phyloP scores from a whole-genome alignment of 2,888 invertebrate species.

The Charanyca ferruginea region DNA sequence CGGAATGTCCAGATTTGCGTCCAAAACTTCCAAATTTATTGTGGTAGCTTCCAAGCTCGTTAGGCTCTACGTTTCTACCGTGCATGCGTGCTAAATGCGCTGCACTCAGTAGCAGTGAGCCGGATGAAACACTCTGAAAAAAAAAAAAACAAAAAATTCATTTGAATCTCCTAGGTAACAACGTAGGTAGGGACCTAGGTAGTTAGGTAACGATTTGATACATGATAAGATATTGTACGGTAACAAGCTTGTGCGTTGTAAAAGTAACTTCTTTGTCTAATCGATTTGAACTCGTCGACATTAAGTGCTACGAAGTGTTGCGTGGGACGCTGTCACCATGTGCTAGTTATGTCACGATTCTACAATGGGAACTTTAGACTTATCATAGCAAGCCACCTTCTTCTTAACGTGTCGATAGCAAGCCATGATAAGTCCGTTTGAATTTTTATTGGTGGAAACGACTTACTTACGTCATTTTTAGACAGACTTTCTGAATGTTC shows the following conservation, averaged over 20 bases:
- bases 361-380: slow-evolving; percentile 38
- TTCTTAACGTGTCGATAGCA: too few species aligned
- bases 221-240: slow-evolving; percentile 17
- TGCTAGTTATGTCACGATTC: slow-evolving; percentile 55
- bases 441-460: slow-evolving; percentile 1
- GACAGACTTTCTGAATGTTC: not conserved
- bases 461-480: slow-evolving; percentile 1
- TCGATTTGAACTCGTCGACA: slow-evolving; percentile 53
- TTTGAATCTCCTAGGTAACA: not conserved
- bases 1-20: slow-evolving; percentile 76
- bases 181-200: not conserved
- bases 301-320: slow-evolving; percentile 41
- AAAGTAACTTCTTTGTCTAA: slow-evolving; percentile 54
- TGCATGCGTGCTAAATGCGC: slow-evolving; percentile 93
- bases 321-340: slow-evolving; percentile 52
- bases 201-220: not conserved
- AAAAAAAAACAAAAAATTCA: slow-evolving; percentile 28
- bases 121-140: slow-evolving; percentile 95
- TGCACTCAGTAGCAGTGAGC: slow-evolving; percentile 95
- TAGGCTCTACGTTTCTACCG: slow-evolving; percentile 79
- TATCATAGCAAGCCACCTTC: slow-evolving; percentile 14
- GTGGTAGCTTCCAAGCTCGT: slow-evolving; percentile 82
- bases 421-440: not conserved
- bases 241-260: slow-evolving; percentile 44
- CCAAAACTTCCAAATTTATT: slow-evolving; percentile 82